These are phyloP conservation scores for Pseudochirops cupreus DNA, from an alignment of 2,797 vertebrate species.

Conservation along the genomic window DNA sequence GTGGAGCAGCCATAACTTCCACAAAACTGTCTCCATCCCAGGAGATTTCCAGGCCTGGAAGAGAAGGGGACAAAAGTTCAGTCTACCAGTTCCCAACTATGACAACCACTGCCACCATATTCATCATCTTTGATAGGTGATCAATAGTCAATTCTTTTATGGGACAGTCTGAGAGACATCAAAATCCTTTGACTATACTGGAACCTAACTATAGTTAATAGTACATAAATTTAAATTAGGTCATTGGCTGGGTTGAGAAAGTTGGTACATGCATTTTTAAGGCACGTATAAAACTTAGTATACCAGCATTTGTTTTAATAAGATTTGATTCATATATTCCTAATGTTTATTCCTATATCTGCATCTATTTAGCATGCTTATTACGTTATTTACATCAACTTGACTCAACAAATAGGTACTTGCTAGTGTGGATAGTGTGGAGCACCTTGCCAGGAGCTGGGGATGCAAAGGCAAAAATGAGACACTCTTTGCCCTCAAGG, in stretches of 20 bases:
- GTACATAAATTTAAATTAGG: not conserved
- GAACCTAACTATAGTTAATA: not conserved
- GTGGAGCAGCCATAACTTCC: slow-evolving; percentile 95
- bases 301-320: not conserved
- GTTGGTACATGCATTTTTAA: not conserved
- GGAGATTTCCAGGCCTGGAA: slow-evolving; percentile 95
- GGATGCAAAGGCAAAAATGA: not conserved
- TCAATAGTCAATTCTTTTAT: not conserved
- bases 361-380: not conserved
- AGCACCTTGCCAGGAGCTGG: not conserved
- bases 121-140: not conserved
- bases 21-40: slow-evolving; percentile 99
- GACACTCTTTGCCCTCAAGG: not conserved
- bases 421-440: not conserved
- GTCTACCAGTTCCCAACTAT: slow-evolving; percentile 8
- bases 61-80: slow-evolving; percentile 51
- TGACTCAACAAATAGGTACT: not conserved
- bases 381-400: not conserved
- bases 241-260: not conserved
- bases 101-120: not conserved
- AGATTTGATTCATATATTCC: not conserved
- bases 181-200: not conserved
- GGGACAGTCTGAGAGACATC: not conserved
- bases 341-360: not conserved
- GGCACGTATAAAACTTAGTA: not conserved